Conservation (phyloP, 1,140 invertebrate species). For the Zaprionus capensis region DNA sequence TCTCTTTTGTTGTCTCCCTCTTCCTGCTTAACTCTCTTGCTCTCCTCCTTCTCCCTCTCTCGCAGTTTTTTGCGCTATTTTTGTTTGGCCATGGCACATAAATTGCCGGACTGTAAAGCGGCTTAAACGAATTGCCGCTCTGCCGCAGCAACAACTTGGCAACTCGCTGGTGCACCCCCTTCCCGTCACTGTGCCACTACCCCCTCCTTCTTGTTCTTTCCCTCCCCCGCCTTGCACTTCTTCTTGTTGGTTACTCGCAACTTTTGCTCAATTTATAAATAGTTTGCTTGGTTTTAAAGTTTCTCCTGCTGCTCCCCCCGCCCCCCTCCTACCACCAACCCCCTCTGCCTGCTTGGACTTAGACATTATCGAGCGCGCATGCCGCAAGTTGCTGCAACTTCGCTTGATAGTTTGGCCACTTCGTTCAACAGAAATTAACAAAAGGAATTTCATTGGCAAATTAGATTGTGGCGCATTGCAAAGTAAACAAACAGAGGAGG, state of each 20-base stretch:
- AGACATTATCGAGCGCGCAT: slow-evolving; percentile 64
- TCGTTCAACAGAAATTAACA: slow-evolving; percentile 59
- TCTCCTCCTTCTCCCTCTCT: background rate
- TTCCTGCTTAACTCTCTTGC: background rate
- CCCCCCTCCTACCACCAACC: background rate
- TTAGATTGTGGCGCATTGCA: slow-evolving; percentile 65
- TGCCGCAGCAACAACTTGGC: slow-evolving; percentile 65
- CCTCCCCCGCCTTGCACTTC: slow-evolving; percentile 12
- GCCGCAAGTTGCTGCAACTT: slow-evolving; percentile 55
- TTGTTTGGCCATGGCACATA: slow-evolving; percentile 63
- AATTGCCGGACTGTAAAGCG: slow-evolving; percentile 76
- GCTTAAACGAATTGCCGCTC: slow-evolving; percentile 78
- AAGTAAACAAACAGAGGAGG: background rate
- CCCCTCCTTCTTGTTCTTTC: background rate
- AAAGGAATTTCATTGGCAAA: slow-evolving; percentile 77
- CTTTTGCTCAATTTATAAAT: slow-evolving; percentile 80
- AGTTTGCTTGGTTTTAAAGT: slow-evolving; percentile 80
- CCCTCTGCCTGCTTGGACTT: slow-evolving; percentile 34
- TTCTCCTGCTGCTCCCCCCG: slow-evolving; percentile 34
- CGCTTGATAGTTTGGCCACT: slow-evolving; percentile 41
- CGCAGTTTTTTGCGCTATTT: slow-evolving; percentile 2
- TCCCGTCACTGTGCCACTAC: background rate
- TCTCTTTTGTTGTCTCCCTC: slow-evolving; percentile 10
- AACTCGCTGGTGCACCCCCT: slow-evolving; percentile 49
- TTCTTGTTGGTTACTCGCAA: slow-evolving; percentile 56